Conservation (phyloP, 2,113 vertebrate genomes). For the Salminus brasiliensis region DNA sequence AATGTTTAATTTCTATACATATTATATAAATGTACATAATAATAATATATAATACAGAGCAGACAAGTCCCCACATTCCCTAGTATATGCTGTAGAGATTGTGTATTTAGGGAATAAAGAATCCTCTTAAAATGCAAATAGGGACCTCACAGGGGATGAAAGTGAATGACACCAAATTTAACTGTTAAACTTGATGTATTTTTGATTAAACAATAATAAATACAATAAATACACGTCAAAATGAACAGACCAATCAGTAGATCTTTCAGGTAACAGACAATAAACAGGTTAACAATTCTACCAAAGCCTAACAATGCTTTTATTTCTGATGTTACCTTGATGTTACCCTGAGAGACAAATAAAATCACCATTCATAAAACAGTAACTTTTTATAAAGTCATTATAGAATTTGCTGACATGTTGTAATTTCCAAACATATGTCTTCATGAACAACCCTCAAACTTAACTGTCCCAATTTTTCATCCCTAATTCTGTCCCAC, state of each 20-base stretch:
- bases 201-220: too few species aligned
- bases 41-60: neutral
- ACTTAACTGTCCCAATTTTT: neutral
- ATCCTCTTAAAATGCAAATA: too few species aligned
- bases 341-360: slow-evolving; percentile 17
- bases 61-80: neutral
- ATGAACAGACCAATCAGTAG: neutral
- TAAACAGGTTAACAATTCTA: neutral
- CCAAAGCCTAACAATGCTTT: neutral
- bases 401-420: neutral
- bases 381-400: too few species aligned
- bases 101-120: too few species aligned
- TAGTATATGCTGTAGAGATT: too few species aligned
- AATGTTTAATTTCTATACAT: too few species aligned
- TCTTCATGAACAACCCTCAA: neutral
- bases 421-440: neutral
- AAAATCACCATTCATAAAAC: too few species aligned
- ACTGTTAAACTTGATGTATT: too few species aligned
- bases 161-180: too few species aligned
- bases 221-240: neutral
- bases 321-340: slow-evolving; percentile 11
- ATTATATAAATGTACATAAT: too few species aligned
- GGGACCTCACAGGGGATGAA: too few species aligned
- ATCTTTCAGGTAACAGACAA: neutral
- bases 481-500: neutral